Percentiles rank a stretch among this genome's conserved stretches.
Evolutionary conservation across 2,113 vertebrate genomes (phyloP).

Genomic region (Mormyrus lacerda): DNA sequence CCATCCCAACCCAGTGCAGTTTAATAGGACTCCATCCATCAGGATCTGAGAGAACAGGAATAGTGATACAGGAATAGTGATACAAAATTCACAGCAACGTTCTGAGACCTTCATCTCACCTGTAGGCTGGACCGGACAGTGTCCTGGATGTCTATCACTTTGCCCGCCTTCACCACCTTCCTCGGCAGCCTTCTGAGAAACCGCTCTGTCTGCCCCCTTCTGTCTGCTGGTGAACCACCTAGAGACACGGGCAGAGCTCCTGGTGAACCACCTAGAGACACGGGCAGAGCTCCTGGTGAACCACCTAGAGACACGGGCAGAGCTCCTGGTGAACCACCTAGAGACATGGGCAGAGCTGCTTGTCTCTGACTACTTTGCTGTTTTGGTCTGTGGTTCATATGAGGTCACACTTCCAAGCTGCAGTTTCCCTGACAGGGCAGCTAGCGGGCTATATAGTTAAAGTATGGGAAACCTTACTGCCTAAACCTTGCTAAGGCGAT

Average conservation of each 20-base stretch:
- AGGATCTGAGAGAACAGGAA: not conserved
- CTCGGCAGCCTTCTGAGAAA: conserved; percentile 60
- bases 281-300: not conserved
- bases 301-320: not conserved
- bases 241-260: not conserved
- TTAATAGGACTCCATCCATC: not conserved
- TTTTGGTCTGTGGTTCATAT: not conserved
- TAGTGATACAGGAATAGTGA: not conserved
- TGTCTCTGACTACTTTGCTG: not conserved
- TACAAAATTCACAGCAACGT: not conserved
- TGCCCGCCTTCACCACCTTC: conserved; percentile 54
- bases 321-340: not conserved
- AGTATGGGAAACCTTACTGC: not conserved
- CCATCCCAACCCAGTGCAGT: not conserved
- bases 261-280: not conserved
- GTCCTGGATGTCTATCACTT: conserved; percentile 52
- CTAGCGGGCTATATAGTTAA: not conserved
- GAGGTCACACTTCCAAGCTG: not conserved
- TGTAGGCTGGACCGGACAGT: conserved; percentile 52
- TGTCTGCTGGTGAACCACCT: conserved; percentile 32
- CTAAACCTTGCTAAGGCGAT: not conserved
- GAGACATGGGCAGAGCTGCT: not conserved
- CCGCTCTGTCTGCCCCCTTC: conserved; percentile 53
- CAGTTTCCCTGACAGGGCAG: not conserved
- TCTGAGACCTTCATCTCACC: conserved; percentile 49